Percentiles rank a stretch among this genome's conserved stretches.
These are phyloP conservation scores for Malacoctenus gilli DNA, from an alignment of 2,797 vertebrate species.

Conservation along the genomic window DNA sequence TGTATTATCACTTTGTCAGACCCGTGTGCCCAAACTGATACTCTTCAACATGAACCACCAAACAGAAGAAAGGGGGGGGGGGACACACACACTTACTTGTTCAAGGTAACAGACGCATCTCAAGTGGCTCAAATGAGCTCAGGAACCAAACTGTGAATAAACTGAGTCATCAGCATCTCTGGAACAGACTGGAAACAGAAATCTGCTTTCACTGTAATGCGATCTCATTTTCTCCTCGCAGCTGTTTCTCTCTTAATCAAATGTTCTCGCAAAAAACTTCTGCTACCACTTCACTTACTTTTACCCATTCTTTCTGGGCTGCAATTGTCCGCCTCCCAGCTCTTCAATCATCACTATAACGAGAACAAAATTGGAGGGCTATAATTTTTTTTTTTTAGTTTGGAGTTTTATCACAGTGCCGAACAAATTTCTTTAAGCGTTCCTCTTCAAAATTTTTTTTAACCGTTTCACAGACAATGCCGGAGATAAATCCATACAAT, in stretches of 20 bases:
- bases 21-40: slow-evolving; percentile 33
- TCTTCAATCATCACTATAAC: slow-evolving; percentile 25
- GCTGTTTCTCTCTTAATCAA: slow-evolving; percentile 12
- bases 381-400: slow-evolving; percentile 40
- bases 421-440: no score
- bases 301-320: slow-evolving; percentile 6
- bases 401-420: slow-evolving; percentile 13
- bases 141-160: slow-evolving; percentile 7
- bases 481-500: no score
- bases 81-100: slow-evolving; percentile 13
- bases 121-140: slow-evolving; percentile 10
- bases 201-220: slow-evolving; percentile 13
- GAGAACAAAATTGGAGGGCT: slow-evolving; percentile 24
- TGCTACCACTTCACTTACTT: neutral
- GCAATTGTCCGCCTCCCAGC: slow-evolving; percentile 5
- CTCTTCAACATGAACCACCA: slow-evolving; percentile 16
- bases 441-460: no score
- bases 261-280: slow-evolving; percentile 22
- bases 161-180: slow-evolving; percentile 23
- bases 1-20: slow-evolving; percentile 44
- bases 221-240: slow-evolving; percentile 7
- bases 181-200: slow-evolving; percentile 3
- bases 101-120: slow-evolving; percentile 1
- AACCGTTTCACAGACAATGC: no score
- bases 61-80: neutral